A percentile compares a stretch with the other conserved stretches of the same genome.
Evolutionary conservation across 2,888 invertebrate genomes (phyloP).

Genomic region (Cephus spinipes): DNA sequence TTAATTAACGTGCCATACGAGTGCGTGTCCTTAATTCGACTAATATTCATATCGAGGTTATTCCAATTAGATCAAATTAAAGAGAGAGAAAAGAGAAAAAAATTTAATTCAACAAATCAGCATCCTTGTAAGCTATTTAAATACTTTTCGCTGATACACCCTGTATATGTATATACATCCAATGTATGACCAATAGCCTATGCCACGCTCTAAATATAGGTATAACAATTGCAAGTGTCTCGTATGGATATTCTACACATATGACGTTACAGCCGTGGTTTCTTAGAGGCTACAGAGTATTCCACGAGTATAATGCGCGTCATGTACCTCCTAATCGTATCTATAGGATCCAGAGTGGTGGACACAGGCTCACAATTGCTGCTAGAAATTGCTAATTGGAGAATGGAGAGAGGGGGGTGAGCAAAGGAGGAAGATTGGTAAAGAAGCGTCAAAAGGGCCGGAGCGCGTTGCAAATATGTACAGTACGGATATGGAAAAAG

Average conservation of each 20-base stretch:
- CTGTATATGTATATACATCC: neutral
- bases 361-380: conserved; percentile 20
- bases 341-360: neutral
- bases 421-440: neutral
- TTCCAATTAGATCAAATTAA: neutral
- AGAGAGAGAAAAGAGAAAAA: neutral
- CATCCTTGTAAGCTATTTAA: neutral
- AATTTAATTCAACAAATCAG: neutral
- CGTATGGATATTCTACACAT: neutral
- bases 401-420: neutral
- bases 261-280: too few relatives aligned
- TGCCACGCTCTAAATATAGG: neutral
- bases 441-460: neutral
- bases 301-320: neutral
- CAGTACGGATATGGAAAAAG: neutral
- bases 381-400: conserved; percentile 23
- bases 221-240: neutral
- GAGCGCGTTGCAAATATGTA: neutral
- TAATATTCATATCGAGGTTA: neutral
- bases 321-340: neutral
- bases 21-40: neutral
- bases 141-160: neutral
- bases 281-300: neutral
- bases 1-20: neutral
- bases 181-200: neutral